Percentiles rank a stretch among this genome's conserved stretches.
Evolutionary conservation across 2,888 invertebrate genomes (phyloP).

Genomic region (Falcaria lacertinaria): DNA sequence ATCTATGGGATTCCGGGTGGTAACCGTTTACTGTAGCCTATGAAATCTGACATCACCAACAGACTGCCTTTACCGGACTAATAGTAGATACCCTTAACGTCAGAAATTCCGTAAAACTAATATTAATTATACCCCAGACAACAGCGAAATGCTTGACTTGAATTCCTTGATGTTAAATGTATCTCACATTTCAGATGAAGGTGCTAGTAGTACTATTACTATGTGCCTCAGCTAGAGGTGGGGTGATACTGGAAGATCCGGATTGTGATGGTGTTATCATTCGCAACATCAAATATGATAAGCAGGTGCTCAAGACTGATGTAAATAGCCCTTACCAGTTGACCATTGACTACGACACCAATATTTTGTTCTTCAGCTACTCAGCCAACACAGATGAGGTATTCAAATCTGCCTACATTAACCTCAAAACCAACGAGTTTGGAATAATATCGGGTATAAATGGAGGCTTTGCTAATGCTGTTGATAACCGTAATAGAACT

Average conservation of each 20-base stretch:
- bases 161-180: too few relatives aligned
- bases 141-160: too few relatives aligned
- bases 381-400: slow-evolving; percentile 14
- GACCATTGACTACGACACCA: slow-evolving; percentile 49
- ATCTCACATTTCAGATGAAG: slow-evolving; percentile 37
- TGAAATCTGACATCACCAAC: too few relatives aligned
- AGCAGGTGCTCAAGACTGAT: slow-evolving; percentile 30
- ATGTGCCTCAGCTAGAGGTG: slow-evolving; percentile 16
- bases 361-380: slow-evolving; percentile 55
- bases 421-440: slow-evolving; percentile 42
- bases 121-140: too few relatives aligned
- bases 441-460: slow-evolving; percentile 34
- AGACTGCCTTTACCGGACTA: too few relatives aligned
- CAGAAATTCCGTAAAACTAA: too few relatives aligned
- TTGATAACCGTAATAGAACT: slow-evolving; percentile 34
- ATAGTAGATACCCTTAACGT: too few relatives aligned
- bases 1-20: too few relatives aligned
- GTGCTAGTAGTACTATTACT: slow-evolving; percentile 11
- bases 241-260: slow-evolving; percentile 5
- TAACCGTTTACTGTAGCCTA: too few relatives aligned
- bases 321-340: slow-evolving; percentile 50
- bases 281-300: slow-evolving; percentile 15
- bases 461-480: slow-evolving; percentile 51
- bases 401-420: slow-evolving; percentile 44
- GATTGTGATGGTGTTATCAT: slow-evolving; percentile 17